Evolutionary conservation across 2,888 invertebrate genomes (phyloP), one percentile per base, ranked within the genome.

Genomic region (Eulithis testata): DNA sequence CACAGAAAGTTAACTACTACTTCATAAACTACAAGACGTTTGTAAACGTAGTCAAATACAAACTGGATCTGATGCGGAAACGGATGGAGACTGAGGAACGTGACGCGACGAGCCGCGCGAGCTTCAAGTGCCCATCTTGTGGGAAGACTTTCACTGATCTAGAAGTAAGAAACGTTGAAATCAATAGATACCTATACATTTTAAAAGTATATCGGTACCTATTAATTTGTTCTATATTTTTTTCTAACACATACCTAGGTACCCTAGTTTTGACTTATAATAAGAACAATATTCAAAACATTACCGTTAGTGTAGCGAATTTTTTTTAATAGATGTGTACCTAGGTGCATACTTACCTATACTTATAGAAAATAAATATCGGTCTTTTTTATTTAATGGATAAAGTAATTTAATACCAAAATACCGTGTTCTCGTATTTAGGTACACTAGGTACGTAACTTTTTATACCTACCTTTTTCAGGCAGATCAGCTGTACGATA

Each of bases 41-140:
- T 89, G 99, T 99, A 4, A 99, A 99, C 93, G 98, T 99, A 11
- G 97, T 99, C 0, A 99, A 99, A 89, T 99, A 99, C 89, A 99
- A 99, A 91, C 90, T 99, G 82, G 99, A 99, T 90, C 94, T 98
- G 81, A 98, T 99, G 97, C 95, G 98, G 65, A 97, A 98, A 82
- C 96, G 98, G 75, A 96, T 99, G 95, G 99, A 99, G 87, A 98
- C 97, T 0, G 98, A 98, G 83, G 99, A 99, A 84, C 94, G 98
- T 57, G 98, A 99, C 88, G 98, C 98, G 0, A 99, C 98, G 0
- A 98, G 98, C 84, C 94, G 99, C 70, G 98, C 99, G 31, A 98
- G 99, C 83, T 99, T 99, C 86, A 97, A 97, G 82, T 99, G 99
- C 84, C 96, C 97, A 4, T 94, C 95, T 60, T 99, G 99, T 87